Conservation (phyloP, 2,113 vertebrate genomes). For the Saiga tatarica region DNA sequence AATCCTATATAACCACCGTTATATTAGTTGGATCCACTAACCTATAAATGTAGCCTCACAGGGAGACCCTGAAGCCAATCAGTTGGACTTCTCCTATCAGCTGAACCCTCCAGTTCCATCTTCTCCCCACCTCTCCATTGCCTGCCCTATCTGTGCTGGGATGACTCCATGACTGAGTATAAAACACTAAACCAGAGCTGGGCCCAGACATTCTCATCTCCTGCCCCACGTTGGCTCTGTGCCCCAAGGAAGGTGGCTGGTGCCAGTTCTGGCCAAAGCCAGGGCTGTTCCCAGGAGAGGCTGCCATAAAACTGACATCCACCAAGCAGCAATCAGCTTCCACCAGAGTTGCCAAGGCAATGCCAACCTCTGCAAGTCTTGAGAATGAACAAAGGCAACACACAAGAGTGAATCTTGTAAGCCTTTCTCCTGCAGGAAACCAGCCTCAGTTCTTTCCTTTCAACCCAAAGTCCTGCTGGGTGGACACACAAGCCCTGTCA, state of each 20-base stretch:
- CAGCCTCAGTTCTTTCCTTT: not conserved
- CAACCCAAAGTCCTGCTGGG: conserved; percentile 22
- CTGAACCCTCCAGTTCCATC: not conserved
- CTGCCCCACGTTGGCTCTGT: not conserved
- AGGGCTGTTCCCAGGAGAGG: conserved; percentile 32
- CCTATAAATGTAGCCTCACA: not conserved
- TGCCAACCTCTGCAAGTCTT: conserved; percentile 8
- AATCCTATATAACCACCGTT: not conserved
- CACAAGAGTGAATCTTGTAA: not conserved
- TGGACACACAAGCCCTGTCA: conserved; percentile 43
- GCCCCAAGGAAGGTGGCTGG: not conserved
- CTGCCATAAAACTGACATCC: not conserved
- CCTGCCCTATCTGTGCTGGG: not conserved
- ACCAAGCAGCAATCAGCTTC: not conserved
- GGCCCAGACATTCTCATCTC: not conserved
- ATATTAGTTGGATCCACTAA: not conserved
- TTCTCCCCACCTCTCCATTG: not conserved
- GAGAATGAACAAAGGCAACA: conserved; percentile 34
- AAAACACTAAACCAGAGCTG: not conserved
- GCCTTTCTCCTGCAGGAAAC: conserved; percentile 32
- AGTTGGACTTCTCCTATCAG: not conserved
- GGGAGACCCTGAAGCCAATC: not conserved
- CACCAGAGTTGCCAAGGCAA: conserved; percentile 56
- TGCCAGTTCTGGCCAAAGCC: conserved; percentile 5
- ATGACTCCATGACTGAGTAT: not conserved